Conservation (phyloP, 2,113 vertebrate genomes). For the Tricholaema leucomelas region DNA sequence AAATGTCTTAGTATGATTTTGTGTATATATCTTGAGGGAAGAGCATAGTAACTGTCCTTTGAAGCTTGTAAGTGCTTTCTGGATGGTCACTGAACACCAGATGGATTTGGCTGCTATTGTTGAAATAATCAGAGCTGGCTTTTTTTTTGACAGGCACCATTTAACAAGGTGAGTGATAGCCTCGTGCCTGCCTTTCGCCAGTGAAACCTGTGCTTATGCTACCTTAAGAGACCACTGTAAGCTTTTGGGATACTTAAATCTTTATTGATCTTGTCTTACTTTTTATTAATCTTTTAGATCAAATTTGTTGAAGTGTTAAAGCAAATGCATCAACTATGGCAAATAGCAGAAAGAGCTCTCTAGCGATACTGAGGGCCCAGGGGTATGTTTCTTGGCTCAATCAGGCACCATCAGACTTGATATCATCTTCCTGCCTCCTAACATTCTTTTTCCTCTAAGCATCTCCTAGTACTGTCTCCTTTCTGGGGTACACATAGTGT, state of each 20-base stretch:
- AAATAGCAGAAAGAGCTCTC: not conserved
- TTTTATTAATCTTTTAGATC: conserved; percentile 5
- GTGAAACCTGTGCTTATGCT: not conserved
- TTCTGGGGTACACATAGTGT: not conserved
- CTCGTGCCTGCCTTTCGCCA: not conserved
- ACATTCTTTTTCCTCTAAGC: not conserved
- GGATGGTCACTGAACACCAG: conserved; percentile 60
- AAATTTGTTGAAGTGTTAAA: not conserved
- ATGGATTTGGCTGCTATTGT: conserved; percentile 61
- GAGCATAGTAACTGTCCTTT: conserved; percentile 6
- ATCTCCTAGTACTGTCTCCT: not conserved
- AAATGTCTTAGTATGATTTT: conserved; percentile 44
- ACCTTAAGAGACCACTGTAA: not conserved
- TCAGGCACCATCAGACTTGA: not conserved
- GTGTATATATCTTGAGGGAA: not conserved
- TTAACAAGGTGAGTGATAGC: conserved; percentile 57
- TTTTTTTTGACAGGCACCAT: conserved; percentile 64
- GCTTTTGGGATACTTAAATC: conserved; percentile 27
- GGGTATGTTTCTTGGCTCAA: not conserved
- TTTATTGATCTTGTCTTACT: not conserved
- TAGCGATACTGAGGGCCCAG: not conserved
- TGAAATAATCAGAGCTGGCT: conserved; percentile 39
- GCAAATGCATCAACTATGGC: not conserved
- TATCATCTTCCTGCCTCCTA: not conserved
- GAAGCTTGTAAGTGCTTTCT: conserved; percentile 31